A percentile compares a stretch with the other conserved stretches of the same genome.
phyloP scores from a whole-genome alignment of 1,140 invertebrate species.

The Brachionus calyciflorus region DNA sequence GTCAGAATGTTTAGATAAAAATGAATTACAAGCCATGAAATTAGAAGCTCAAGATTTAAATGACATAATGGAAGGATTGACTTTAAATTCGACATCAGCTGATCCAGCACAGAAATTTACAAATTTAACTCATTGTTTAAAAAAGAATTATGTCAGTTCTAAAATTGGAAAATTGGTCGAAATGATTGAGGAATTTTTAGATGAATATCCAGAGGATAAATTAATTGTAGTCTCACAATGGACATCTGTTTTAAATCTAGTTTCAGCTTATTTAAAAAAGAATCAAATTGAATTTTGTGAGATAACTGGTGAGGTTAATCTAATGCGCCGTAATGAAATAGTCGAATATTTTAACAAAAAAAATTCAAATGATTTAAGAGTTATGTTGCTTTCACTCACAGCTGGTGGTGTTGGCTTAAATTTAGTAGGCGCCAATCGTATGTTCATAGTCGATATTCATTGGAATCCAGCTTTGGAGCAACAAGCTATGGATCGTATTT shows the following conservation, averaged over 20 bases:
- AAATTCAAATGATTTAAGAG: constrained; percentile 48
- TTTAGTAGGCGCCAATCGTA: constrained; percentile 81
- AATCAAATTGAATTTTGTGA: constrained; percentile 63
- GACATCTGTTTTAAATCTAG: constrained; percentile 71
- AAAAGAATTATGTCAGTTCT: constrained; percentile 17
- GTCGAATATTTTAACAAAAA: constrained; percentile 72
- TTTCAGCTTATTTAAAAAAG: constrained; percentile 66
- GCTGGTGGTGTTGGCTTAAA: constrained; percentile 88
- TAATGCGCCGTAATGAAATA: constrained; percentile 55
- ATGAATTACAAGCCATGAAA: constrained; percentile 38
- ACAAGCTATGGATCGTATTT: constrained; percentile 85
- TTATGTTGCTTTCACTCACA: constrained; percentile 77
- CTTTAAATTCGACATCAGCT: background rate
- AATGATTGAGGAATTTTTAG: constrained; percentile 33
- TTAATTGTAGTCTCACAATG: constrained; percentile 81
- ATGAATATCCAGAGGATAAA: background rate
- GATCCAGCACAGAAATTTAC: constrained; percentile 52
- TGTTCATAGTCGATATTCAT: constrained; percentile 82
- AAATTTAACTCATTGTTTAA: constrained; percentile 31
- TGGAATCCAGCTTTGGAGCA: constrained; percentile 91
- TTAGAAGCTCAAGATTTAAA: background rate
- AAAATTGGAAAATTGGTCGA: constrained; percentile 32
- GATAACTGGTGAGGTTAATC: constrained; percentile 66
- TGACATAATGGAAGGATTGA: constrained; percentile 29
- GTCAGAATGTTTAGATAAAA: constrained; percentile 53